Base-by-base conservation (phyloP, 2,113 vertebrate species). In the Halcyon malimbica region DNA sequence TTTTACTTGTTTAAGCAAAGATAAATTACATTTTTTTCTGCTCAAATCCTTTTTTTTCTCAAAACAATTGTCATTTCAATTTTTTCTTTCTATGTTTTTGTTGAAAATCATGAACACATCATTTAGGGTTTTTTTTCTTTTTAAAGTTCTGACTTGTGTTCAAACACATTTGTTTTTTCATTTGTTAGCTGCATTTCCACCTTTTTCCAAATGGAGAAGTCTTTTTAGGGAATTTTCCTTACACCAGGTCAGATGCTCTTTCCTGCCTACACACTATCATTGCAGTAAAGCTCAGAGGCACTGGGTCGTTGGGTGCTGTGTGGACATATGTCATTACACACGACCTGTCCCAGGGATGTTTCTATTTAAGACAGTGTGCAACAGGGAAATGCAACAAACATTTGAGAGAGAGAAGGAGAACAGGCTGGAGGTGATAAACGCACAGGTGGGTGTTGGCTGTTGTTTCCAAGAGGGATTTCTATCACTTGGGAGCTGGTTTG, bases 301-400 rank as follows among this genome's bases (percentile, higher is more conserved):
- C 57, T 56, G 62, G 31, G 16, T 37, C 3, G 3, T 41, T 13
- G 21, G 31, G 37, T 57, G 37, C 56, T 85, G 25, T 60, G 46
- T 11, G 35, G 39, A 37, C 5, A 2, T 28, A 31, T 0, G 29
- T n/a, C 2, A 2, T 53, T 62, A 48, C 31, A 46, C 0, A 2
- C 39, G 63, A 59, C 77, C 29, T 57, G 37, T 51, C 77, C 37
- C 13, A 14, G 12, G 39, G 39, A 19, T 21, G 19, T 44, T 64
- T 64, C 73, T 69, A 1, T 75, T 46, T 59, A 59, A 69, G 56
- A 24, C 48, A 26, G 31, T 8, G 19, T 17, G 37, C 60, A 37
- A 29, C 23, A 48, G 31, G 48, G 23, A 37, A 42, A 12, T 10
- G 26, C 8, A 59, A 10, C 29, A n/a, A 18, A 74, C 9, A 2